Base-by-base conservation (phyloP, 2,797 vertebrate genomes). In the Cirrhinus molitorella region DNA sequence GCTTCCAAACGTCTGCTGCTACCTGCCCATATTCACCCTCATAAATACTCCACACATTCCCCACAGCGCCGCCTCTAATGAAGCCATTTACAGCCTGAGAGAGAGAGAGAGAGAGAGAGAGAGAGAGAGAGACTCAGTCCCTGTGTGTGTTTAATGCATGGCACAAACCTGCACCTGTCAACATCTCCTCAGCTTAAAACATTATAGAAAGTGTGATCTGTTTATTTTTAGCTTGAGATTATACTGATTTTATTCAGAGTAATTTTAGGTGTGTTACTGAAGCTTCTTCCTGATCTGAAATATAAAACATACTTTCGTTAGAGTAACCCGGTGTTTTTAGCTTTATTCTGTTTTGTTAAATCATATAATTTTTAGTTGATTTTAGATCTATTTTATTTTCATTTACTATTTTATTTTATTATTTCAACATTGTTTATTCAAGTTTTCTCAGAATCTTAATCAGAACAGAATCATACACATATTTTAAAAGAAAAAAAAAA, bases 21-120 rank as follows among this genome's bases (percentile, higher is more conserved):
- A 99, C 98, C 98, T 99, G 98, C 95, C 97, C 97, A 97, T 97
- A 99, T 99, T 99, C 98, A 97, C 96, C 92, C 43, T 95, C 97
- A 98, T 98, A 98, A 99, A 98, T 97, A 99, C 95, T 97, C 96
- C 95, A 95, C 94, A 94, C 90, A 94, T 94, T 99, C 97, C 97
- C 97, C 93, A 92, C 95, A 96, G 97, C 96, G 93, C 91, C 94
- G 96, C 96, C 97, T 99, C 98, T 99, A 99, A 99, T 99, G 98
- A 99, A 98, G 96, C 96, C 97, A 98, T 98, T 98, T 99, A 95
- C 96, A 97, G 97, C 96, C 96, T 96, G 96, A 96, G 92, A 95
- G 95, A 95, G 94, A 87, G 84, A 63, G 63, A 79, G 28, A 79
- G 61, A 31, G 34, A 70, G 43, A 49, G 45, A 68, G 31, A 49